Percentiles rank a stretch among this genome's conserved stretches.
Evolutionary conservation across 92 coral and sea anemone species (phyloP).

Genomic region (Porites divaricata): DNA sequence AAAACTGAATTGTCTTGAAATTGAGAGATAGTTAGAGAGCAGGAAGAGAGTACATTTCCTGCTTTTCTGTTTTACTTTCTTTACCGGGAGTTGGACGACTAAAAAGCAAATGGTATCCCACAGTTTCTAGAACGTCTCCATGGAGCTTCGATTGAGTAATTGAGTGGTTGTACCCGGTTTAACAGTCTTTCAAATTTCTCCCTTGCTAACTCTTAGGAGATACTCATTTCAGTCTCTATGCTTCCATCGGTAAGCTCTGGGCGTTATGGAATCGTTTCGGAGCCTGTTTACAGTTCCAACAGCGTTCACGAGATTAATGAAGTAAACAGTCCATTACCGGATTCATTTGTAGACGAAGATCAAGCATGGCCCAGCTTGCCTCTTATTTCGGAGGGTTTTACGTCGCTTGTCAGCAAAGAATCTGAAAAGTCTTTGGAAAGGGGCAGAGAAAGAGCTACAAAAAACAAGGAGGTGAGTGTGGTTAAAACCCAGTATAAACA

Average conservation of each 20-base stretch:
- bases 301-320: conserved; percentile 6
- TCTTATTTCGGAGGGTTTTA: conserved; percentile 72
- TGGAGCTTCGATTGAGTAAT: background rate
- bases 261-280: conserved; percentile 17
- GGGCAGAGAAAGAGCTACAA: background rate
- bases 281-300: conserved; percentile 18
- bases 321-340: conserved; percentile 14
- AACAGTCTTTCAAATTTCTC: background rate
- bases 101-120: no score
- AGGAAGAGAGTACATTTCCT: no score
- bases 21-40: no score
- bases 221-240: conserved; percentile 2
- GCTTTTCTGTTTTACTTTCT: no score
- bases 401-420: conserved; percentile 68
- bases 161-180: background rate
- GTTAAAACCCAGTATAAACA: background rate
- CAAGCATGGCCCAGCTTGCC: conserved; percentile 66
- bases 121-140: conserved; percentile 4
- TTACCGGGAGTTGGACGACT: no score
- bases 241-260: conserved; percentile 45
- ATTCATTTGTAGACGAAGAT: conserved; percentile 24
- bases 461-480: conserved; percentile 18
- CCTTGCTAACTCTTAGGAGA: background rate
- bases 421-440: conserved; percentile 39
- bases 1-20: no score